phyloP scores from a whole-genome alignment of 2,113 vertebrate genomes.

The Neotragus moschatus region DNA sequence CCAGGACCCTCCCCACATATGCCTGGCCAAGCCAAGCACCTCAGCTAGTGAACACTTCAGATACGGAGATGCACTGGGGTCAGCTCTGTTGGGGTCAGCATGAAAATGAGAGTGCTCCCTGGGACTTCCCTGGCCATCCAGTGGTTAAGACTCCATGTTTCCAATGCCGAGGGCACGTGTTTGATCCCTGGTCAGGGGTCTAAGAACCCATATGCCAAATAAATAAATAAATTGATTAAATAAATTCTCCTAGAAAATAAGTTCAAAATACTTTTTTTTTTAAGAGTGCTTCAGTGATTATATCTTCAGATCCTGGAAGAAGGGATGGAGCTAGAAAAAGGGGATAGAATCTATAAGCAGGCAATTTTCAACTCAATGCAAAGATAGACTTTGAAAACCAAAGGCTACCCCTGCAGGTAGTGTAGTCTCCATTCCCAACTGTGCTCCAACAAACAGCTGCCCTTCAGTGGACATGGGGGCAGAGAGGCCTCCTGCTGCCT shows the following conservation, averaged over 20 bases:
- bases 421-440: not conserved
- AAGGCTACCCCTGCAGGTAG: too few relatives aligned
- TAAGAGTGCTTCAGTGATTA: not conserved
- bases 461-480: not conserved
- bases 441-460: not conserved
- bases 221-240: not conserved
- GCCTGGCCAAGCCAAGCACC: not conserved
- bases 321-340: not conserved
- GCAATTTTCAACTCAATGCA: not conserved
- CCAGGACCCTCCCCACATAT: not conserved
- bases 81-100: not conserved
- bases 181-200: not conserved
- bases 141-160: not conserved
- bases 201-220: not conserved
- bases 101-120: not conserved
- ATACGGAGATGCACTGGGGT: not conserved
- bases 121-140: not conserved
- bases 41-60: not conserved
- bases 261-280: not conserved
- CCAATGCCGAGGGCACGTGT: not conserved
- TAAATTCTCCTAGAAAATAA: not conserved
- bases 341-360: not conserved
- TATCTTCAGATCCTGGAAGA: not conserved
- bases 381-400: not conserved
- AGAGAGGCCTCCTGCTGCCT: not conserved